Evolutionary conservation across 1,140 invertebrate species (phyloP).

Genomic region (Glossosoma conforme): DNA sequence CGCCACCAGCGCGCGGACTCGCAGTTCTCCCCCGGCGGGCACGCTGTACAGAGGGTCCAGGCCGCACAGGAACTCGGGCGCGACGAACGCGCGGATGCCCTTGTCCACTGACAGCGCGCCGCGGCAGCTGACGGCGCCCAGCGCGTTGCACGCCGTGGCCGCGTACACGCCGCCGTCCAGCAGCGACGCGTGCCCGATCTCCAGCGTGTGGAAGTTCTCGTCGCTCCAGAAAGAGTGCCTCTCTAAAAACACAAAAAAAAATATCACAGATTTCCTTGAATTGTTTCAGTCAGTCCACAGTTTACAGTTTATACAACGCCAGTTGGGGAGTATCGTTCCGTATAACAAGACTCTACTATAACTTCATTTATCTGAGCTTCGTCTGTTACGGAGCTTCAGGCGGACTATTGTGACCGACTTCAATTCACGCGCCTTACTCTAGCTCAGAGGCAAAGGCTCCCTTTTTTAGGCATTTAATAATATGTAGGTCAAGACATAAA

Average conservation of each 20-base stretch:
- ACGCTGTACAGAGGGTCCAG: slow-evolving; percentile 59
- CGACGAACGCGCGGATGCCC: slow-evolving; percentile 73
- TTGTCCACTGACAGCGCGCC: slow-evolving; percentile 80
- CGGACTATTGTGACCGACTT: too few relatives aligned
- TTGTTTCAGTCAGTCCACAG: too few relatives aligned
- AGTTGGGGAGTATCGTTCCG: too few relatives aligned
- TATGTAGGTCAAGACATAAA: too few relatives aligned
- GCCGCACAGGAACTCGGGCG: slow-evolving; percentile 67
- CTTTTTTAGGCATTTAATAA: too few relatives aligned
- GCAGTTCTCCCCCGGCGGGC: slow-evolving; percentile 59
- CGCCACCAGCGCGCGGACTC: slow-evolving; percentile 67
- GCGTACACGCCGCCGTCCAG: slow-evolving; percentile 82
- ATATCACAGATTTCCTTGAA: too few relatives aligned
- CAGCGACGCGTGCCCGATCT: slow-evolving; percentile 68
- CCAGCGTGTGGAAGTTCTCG: slow-evolving; percentile 78
- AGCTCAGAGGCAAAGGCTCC: too few relatives aligned
- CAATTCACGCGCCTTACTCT: too few relatives aligned
- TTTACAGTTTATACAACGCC: too few relatives aligned
- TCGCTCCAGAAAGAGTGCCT: slow-evolving; percentile 58
- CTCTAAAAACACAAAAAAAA: slow-evolving; percentile 38
- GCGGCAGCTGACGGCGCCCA: slow-evolving; percentile 77
- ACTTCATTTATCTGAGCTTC: too few relatives aligned
- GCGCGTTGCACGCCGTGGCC: slow-evolving; percentile 72
- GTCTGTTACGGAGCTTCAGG: too few relatives aligned
- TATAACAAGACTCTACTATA: too few relatives aligned